Evolutionary conservation across 2,113 vertebrate species (phyloP), one percentile per base, ranked within the genome.

Genomic region (Chaenogobius annularis): DNA sequence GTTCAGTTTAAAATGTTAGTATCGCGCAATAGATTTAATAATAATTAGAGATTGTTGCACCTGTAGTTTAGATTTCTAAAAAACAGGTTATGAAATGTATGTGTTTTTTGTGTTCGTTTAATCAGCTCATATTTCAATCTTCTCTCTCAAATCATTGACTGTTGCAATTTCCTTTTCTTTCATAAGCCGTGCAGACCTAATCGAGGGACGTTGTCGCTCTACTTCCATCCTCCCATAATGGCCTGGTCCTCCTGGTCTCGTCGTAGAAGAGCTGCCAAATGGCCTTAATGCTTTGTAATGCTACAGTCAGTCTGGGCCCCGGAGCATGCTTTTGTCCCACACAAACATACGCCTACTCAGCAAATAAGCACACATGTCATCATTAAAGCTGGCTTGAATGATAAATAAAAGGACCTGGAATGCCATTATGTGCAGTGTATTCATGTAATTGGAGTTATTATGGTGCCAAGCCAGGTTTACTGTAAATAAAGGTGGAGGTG

Each of bases 201-300:
- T 31, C 1, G 26, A 31, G 26, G 26, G 26, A 31, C 2, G 26
- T 31, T 31, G 26, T 31, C 26, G 37, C 70, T 81, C 31, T 52
- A 58, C 44, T 54, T 67, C 68, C 22, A 68, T 77, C 62, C 59
- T 65, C 44, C 46, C 79, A 67, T 61, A 74, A 61, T 71, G 68
- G 50, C 37, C 26, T 40, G 37, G 37, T 68, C 12, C 78, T 69
- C 69, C 68, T 70, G 55, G 66, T 68, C 71, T 81, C 61, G 68
- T 70, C 63, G 66, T 50, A 37, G 68, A 37, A 35, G 48, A 56
- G 44, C 78, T 74, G 68, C 70, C 72, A 78, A 83, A 70, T 66
- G 66, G 50, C 59, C 44, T 12, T 15, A 56, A 59, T 73, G 55
- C 40, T 61, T 77, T 59, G 64, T 50, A 63, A 64, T 70, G 69